Evolutionary conservation across 2,797 vertebrate genomes (phyloP), one percentile per base, ranked within the genome.

Genomic region (Pipistrellus pygmaeus): DNA sequence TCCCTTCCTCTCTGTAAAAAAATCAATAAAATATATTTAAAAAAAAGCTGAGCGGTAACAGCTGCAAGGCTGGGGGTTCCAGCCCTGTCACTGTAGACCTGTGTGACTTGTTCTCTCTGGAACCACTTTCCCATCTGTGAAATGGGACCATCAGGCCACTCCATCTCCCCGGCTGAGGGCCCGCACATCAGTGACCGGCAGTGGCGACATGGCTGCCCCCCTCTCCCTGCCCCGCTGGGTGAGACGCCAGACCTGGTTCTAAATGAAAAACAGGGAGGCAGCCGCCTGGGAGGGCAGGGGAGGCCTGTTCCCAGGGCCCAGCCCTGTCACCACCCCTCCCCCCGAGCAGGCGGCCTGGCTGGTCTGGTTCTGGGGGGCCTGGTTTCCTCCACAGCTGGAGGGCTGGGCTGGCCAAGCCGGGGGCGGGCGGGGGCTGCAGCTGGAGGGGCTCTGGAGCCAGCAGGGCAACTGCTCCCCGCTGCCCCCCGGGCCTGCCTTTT

Each of bases 401-500:
- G 76, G 78, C 55, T 17, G 10, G n/a, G n/a, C 83, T 68, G 71
- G 92, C 92, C 85, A 92, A 93, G 60, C 90, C 62, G 17, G 57
- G 38, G 68, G n/a, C 0, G 3, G 83, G 66, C 0, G 5, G 85
- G 53, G 53, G 6, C 7, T 27, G 3, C 92, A 95, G 92, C 97
- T 97, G 96, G 88, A 96, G 94, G 85, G 89, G 44, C 62, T 93
- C 81, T 71, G 25, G 27, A 95, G 81, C 84, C 66, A 89, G 80
- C 78, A 35, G 66, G 88, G 88, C 86, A 83, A 81, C 48, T 60
- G 73, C 38, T 32, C n/a, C 83, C 68, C 13, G 13, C 51, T 10
- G 11, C 57, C 71, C 25, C 89, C 77, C 9, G 0, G 38, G 91
- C 75, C 82, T 96, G 93, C 96, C 96, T 97, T 97, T 96, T 97